These are phyloP conservation scores for Poecile atricapillus DNA, from an alignment of 2,113 vertebrate genomes.

Conservation along the genomic window DNA sequence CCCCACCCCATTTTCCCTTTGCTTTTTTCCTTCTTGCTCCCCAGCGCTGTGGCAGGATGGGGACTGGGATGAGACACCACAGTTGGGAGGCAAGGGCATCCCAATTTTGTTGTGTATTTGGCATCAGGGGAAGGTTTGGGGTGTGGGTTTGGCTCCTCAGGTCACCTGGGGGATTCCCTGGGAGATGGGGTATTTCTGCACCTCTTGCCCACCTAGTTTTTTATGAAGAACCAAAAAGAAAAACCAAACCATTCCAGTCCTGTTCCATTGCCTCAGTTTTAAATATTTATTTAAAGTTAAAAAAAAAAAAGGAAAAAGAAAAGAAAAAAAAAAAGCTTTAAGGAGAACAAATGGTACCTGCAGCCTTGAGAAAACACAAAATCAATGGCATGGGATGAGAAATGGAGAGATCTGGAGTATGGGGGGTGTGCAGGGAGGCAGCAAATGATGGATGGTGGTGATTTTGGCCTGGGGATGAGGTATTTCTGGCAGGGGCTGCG, in stretches of 20 bases:
- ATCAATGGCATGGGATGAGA: background rate
- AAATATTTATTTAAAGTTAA: constrained; percentile 78
- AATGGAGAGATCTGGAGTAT: background rate
- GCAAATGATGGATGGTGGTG: background rate
- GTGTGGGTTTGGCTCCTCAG: background rate
- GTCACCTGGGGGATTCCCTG: background rate
- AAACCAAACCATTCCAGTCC: background rate
- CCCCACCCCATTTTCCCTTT: too few relatives aligned
- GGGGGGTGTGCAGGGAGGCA: background rate
- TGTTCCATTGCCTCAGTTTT: constrained; percentile 74
- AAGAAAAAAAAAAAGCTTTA: background rate
- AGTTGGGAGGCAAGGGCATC: background rate
- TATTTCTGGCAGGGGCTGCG: constrained; percentile 13
- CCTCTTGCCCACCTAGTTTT: background rate
- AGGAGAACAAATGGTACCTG: constrained; percentile 21
- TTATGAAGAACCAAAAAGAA: background rate
- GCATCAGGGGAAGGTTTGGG: background rate
- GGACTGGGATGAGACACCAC: too few relatives aligned
- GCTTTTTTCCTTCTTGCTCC: background rate
- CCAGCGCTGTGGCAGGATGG: background rate
- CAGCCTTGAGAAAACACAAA: background rate
- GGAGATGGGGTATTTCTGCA: background rate
- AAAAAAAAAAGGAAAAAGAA: background rate
- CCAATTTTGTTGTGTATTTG: background rate
- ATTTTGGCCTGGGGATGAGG: background rate